Base-by-base conservation (phyloP, 2,113 vertebrate species). In the Elephas maximus region DNA sequence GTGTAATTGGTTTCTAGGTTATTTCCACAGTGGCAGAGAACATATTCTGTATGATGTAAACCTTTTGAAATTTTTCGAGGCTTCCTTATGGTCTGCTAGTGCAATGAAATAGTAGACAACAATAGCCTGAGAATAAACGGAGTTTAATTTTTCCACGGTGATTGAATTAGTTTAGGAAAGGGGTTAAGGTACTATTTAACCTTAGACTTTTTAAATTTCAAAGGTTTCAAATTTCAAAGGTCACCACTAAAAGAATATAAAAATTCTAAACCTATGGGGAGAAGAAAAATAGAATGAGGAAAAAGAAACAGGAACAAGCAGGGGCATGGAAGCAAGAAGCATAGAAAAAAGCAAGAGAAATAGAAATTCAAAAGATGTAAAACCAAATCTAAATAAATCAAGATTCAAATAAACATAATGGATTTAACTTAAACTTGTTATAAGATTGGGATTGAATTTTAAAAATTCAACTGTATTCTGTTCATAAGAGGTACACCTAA, bases 171-270 rank as follows among this genome's bases (percentile, higher is more conserved):
- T 94, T 92, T 85, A 1, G 48, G 15, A 92, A 80, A 74, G 48
- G 65, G 28, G 48, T 84, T 92, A 95, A 92, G 60, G 74, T 89
- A 74, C 74, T 57, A 51, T 37, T 86, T 86, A 67, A 76, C 33
- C 60, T 62, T 41, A 60, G 26, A 69, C 53, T 92, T 89, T 84
- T 76, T 26, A 60, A 81, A 69, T 82, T 81, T 90, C 33, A 93
- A 48, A 6, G 3, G 48, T 48, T 84, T 76, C 20, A 60, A 81
- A 69, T 82, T 81, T 90, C 33, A 93, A 41, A 86, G 41, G 15
- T 87, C 17, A 86, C 45, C 84, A 94, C 26, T 67, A 48, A 82
- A 90, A 86, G 41, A 63, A 62, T 60, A 69, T 69, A 85, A 89
- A 77, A 76, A 95, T 69, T 93, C 73, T 86, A 63, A 95, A 81